Percentiles rank a stretch among this genome's conserved stretches.
Evolutionary conservation across 2,797 vertebrate species (phyloP).

Genomic region (Sparus aurata): DNA sequence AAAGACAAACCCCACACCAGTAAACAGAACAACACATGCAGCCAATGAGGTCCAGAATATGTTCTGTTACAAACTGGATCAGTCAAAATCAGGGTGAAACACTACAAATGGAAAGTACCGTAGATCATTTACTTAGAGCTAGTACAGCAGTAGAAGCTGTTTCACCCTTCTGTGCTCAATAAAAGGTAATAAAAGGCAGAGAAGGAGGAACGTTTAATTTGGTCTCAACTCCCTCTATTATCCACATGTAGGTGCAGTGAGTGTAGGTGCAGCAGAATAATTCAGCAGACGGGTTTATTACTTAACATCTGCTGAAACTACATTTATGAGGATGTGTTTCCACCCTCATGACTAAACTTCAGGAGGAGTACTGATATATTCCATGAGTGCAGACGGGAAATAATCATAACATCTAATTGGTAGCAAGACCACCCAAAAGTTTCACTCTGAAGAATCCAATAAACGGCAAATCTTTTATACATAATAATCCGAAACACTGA

Average conservation of each 20-base stretch:
- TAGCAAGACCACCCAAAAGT: background rate
- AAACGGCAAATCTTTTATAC: background rate
- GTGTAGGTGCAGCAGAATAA: slow-evolving; percentile 5
- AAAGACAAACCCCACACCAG: background rate
- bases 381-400: slow-evolving; percentile 5
- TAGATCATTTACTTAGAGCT: background rate
- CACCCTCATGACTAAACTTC: slow-evolving; percentile 1
- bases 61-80: background rate
- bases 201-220: background rate
- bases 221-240: background rate
- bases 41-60: background rate
- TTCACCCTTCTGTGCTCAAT: background rate
- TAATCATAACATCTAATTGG: slow-evolving; percentile 3
- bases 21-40: background rate
- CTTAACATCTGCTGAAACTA: slow-evolving; percentile 32
- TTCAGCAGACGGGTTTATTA: slow-evolving; percentile 34
- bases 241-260: background rate
- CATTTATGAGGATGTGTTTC: background rate
- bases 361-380: background rate
- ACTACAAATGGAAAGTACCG: background rate
- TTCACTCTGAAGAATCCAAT: background rate
- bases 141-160: background rate
- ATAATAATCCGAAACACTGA: background rate
- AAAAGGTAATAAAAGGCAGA: slow-evolving; percentile 2
- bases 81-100: background rate